Evolutionary conservation across 1,140 invertebrate genomes (phyloP).

Genomic region (Physella acuta): DNA sequence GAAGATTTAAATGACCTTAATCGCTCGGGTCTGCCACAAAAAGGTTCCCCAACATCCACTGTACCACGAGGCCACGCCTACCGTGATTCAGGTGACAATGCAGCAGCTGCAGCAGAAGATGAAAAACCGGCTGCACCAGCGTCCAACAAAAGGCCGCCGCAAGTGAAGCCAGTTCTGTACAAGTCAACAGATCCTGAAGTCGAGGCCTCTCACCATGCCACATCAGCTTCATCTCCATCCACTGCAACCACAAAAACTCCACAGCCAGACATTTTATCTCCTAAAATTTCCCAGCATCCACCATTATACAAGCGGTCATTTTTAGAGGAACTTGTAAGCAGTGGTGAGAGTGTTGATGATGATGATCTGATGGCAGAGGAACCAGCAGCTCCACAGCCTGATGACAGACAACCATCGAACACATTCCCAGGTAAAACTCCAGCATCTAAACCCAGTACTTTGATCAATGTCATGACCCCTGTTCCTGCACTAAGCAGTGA

Average conservation of each 20-base stretch:
- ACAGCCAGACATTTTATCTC: too few species aligned
- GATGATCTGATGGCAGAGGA: slow-evolving; percentile 42
- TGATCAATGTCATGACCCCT: slow-evolving; percentile 20
- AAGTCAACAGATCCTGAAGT: not conserved
- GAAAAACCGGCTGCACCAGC: slow-evolving; percentile 4
- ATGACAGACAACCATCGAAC: too few species aligned
- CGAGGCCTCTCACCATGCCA: too few species aligned
- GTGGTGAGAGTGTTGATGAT: slow-evolving; percentile 48
- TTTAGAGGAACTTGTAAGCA: slow-evolving; percentile 13
- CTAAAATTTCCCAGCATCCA: too few species aligned
- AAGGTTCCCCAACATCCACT: not conserved
- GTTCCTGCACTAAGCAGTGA: slow-evolving; percentile 48
- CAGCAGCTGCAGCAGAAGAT: not conserved
- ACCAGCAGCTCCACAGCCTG: not conserved
- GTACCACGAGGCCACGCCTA: not conserved
- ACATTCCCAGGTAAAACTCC: too few species aligned
- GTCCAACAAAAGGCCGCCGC: not conserved
- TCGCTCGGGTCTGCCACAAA: not conserved
- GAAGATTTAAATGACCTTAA: slow-evolving; percentile 54
- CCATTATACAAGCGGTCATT: not conserved
- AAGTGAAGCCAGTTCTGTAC: not conserved
- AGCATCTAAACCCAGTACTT: too few species aligned
- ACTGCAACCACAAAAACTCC: slow-evolving; percentile 1
- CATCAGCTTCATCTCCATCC: not conserved
- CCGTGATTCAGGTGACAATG: not conserved